Evolutionary conservation across 2,797 vertebrate species (phyloP), one percentile per base, ranked within the genome.

Genomic region (Lacerta bilineata): DNA sequence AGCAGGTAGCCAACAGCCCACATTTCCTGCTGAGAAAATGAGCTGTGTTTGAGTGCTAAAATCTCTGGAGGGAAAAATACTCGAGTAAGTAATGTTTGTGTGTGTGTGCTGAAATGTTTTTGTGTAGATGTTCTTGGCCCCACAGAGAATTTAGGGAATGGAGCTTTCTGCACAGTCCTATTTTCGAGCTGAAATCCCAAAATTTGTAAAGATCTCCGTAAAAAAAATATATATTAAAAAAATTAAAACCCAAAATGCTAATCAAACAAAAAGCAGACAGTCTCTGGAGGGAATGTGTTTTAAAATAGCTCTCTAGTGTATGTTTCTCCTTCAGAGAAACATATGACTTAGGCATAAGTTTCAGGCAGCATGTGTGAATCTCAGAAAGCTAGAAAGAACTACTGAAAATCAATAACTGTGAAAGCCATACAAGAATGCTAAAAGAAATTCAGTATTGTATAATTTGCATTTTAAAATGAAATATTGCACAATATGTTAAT

Each of bases 31-130:
- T 83, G 17, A 25, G 17, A 27, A 66, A 88, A 78, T 8, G 0
- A 0, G 4, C 50, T 93, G 17, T 5, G 89, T 91, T 90, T 50
- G 36, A 90, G 72, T 90, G 84, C 33, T 59, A 91, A 27, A n/a
- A 72, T 66, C 90, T 91, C 83, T 77, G 41, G 1, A 78, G 18
- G 0, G 20, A 1, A 66, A 86, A 84, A 71, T 1, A 84, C 81
- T 90, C 81, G 46, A 85, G 77, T 2, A 2, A 41, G 59, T 11
- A 64, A 27, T 76, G 46, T 88, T 93, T 59, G 83, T 59, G 0
- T 55, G 50, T 55, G 50, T 55, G 50, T 68, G 43, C 43, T 83
- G 71, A 91, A 91, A 82, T 50, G 68, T 80, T 90, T 84, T 78
- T 84, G 1, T 79, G 5, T 33, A 85, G 55, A 86, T 90, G 84